phyloP scores from a whole-genome alignment of 2,113 vertebrate species.

The Aspidoscelis tigris region DNA sequence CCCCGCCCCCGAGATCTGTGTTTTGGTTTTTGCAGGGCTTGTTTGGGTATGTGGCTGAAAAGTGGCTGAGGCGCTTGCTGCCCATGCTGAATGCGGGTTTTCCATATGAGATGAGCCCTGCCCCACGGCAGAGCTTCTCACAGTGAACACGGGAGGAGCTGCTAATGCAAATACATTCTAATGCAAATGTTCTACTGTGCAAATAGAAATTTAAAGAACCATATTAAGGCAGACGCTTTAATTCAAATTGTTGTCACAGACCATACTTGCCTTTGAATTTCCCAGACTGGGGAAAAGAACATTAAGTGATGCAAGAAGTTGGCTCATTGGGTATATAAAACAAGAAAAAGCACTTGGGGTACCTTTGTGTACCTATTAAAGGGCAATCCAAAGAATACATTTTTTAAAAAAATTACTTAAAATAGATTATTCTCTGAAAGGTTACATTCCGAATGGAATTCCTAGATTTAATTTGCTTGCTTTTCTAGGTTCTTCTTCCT shows the following conservation, averaged over 20 bases:
- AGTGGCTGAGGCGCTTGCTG: too few relatives aligned
- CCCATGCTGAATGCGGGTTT: too few relatives aligned
- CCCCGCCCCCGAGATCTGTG: too few relatives aligned
- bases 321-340: too few relatives aligned
- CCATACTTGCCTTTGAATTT: too few relatives aligned
- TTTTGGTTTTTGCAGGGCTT: too few relatives aligned
- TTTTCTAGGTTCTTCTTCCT: slow-evolving; percentile 68
- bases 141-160: not conserved
- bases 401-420: not conserved
- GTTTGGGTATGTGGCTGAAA: too few relatives aligned
- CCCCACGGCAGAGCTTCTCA: not conserved
- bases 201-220: not conserved
- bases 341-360: too few relatives aligned
- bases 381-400: not conserved
- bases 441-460: not conserved
- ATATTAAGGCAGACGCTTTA: not conserved
- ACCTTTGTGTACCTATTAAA: too few relatives aligned
- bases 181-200: not conserved
- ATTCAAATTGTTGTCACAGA: too few relatives aligned
- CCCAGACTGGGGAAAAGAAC: too few relatives aligned
- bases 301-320: too few relatives aligned
- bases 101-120: not conserved
- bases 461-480: not conserved
- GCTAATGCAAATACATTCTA: not conserved
- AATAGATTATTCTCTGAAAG: not conserved